These are phyloP conservation scores for Drosophila paracracens DNA, from an alignment of 2,888 invertebrate species.

Conservation along the genomic window DNA sequence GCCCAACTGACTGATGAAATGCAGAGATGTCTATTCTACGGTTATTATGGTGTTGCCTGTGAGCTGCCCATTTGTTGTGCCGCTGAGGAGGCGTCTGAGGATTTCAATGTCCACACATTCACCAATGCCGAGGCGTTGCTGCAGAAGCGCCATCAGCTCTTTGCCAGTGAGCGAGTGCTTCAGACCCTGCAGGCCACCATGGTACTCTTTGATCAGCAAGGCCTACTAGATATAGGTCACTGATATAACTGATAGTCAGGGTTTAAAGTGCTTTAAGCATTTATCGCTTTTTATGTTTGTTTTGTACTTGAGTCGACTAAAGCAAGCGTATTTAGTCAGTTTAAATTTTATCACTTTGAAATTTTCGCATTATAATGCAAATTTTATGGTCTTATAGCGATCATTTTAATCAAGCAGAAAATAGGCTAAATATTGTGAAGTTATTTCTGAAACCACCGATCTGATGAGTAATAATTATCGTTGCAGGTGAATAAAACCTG, in stretches of 20 bases:
- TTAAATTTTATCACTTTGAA: background rate
- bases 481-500: background rate
- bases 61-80: conserved; percentile 76
- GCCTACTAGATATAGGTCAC: conserved; percentile 45
- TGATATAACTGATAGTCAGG: background rate
- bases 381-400: background rate
- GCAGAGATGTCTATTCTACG: conserved; percentile 68
- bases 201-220: conserved; percentile 70
- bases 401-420: background rate
- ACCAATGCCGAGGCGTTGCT: conserved; percentile 50
- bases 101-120: conserved; percentile 66
- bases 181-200: conserved; percentile 68
- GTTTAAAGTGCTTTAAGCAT: background rate
- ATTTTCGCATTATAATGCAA: background rate
- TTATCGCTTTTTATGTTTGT: background rate
- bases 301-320: background rate
- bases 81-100: conserved; percentile 55
- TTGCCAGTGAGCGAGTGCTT: conserved; percentile 65
- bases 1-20: conserved; percentile 70
- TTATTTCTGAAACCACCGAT: background rate
- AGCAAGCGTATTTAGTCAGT: background rate
- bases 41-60: conserved; percentile 71
- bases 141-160: conserved; percentile 67
- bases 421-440: background rate
- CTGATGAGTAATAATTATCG: background rate